These are phyloP conservation scores for Acromyrmex charruanus DNA, from an alignment of 1,140 invertebrate species.

Conservation along the genomic window DNA sequence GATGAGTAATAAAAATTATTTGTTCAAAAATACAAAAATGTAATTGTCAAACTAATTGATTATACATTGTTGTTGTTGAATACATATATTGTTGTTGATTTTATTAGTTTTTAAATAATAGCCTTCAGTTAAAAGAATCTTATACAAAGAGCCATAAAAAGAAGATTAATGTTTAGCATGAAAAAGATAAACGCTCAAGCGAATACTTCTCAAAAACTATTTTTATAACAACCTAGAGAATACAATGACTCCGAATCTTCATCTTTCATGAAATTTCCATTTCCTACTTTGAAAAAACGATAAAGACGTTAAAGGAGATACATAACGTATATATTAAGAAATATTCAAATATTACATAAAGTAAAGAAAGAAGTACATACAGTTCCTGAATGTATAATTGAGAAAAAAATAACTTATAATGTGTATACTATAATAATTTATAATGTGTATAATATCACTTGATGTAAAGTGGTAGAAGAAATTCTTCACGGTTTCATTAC, in stretches of 20 bases:
- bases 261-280: background rate
- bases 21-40: background rate
- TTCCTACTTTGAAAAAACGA: background rate
- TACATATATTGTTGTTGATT: too few relatives aligned
- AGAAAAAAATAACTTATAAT: background rate
- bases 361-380: background rate
- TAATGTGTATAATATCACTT: background rate
- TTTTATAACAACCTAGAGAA: background rate
- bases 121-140: background rate
- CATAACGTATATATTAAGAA: background rate
- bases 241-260: background rate
- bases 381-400: background rate
- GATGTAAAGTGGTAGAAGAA: background rate
- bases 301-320: background rate
- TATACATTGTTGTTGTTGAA: background rate
- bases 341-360: background rate
- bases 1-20: background rate
- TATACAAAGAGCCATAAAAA: background rate
- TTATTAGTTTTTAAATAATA: background rate
- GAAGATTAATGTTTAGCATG: slow-evolving; percentile 8
- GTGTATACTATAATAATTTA: background rate
- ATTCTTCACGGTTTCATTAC: background rate
- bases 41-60: background rate
- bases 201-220: background rate
- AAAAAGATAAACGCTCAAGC: background rate